phyloP scores from a whole-genome alignment of 1,140 invertebrate genomes.

The Drosophila truncata region DNA sequence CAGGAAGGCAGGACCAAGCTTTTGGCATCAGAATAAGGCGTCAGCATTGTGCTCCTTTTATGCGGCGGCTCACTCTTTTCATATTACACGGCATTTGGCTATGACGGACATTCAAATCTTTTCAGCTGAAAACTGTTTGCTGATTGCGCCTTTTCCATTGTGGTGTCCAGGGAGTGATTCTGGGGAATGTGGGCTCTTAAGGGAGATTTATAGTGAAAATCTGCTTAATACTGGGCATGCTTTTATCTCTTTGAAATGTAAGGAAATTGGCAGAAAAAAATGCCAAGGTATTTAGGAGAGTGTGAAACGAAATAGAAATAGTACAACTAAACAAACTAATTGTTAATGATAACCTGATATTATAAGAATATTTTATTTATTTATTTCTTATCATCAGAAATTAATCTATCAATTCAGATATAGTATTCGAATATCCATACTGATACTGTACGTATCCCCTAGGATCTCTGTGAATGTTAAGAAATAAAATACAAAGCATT shows the following conservation, averaged over 20 bases:
- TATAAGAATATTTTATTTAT: not conserved
- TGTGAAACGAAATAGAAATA: not conserved
- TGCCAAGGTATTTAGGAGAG: not conserved
- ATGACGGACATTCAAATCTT: constrained; percentile 65
- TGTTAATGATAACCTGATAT: not conserved
- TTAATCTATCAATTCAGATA: not conserved
- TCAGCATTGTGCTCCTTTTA: constrained; percentile 62
- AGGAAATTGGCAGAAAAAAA: not conserved
- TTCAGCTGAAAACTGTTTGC: constrained; percentile 60
- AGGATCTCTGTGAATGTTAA: not conserved
- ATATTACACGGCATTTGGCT: constrained; percentile 59
- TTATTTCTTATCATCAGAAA: not conserved
- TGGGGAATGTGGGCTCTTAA: constrained; percentile 27
- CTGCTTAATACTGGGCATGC: not conserved
- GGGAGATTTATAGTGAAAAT: constrained; percentile 8
- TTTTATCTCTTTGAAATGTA: not conserved
- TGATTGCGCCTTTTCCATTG: constrained; percentile 43
- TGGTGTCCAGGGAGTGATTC: constrained; percentile 33
- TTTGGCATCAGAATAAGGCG: constrained; percentile 41
- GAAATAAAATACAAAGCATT: not conserved
- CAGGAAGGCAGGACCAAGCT: constrained; percentile 7
- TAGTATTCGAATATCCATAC: not conserved
- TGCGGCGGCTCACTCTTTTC: constrained; percentile 57
- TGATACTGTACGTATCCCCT: not conserved
- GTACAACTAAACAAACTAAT: not conserved